phyloP scores from a whole-genome alignment of 2,797 vertebrate genomes.

The Danio tinwini region DNA sequence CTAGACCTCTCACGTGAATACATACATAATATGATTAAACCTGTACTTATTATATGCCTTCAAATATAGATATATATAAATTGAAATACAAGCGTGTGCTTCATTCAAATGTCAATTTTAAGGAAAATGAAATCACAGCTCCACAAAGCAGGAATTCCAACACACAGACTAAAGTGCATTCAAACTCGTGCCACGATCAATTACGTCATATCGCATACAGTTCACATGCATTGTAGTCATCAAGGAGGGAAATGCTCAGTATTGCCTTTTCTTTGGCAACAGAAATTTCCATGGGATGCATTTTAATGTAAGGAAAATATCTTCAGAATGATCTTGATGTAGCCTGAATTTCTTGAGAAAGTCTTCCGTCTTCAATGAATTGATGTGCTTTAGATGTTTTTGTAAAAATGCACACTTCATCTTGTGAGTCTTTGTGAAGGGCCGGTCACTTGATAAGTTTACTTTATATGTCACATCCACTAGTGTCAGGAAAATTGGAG shows the following conservation, averaged over 20 bases:
- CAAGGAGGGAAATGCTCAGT: not conserved
- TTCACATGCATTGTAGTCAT: slow-evolving; percentile 10
- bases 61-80: slow-evolving; percentile 56
- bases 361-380: slow-evolving; percentile 3
- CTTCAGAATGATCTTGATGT: slow-evolving; percentile 2
- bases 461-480: not conserved
- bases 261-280: slow-evolving; percentile 6
- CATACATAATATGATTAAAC: slow-evolving; percentile 70
- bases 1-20: slow-evolving; percentile 71
- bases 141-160: slow-evolving; percentile 73
- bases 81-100: slow-evolving; percentile 61
- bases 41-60: slow-evolving; percentile 52
- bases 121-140: slow-evolving; percentile 66
- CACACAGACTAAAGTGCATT: slow-evolving; percentile 79
- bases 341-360: slow-evolving; percentile 18
- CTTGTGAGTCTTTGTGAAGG: slow-evolving; percentile 20
- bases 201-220: slow-evolving; percentile 32
- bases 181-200: slow-evolving; percentile 54
- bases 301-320: slow-evolving; percentile 3
- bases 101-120: slow-evolving; percentile 61
- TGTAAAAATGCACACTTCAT: slow-evolving; percentile 19
- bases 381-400: slow-evolving; percentile 17
- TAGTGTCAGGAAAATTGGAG: slow-evolving; percentile 1
- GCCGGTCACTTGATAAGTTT: not conserved
- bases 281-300: not conserved